phyloP scores from a whole-genome alignment of 2,113 vertebrate genomes.

The Catharus bicknelli region DNA sequence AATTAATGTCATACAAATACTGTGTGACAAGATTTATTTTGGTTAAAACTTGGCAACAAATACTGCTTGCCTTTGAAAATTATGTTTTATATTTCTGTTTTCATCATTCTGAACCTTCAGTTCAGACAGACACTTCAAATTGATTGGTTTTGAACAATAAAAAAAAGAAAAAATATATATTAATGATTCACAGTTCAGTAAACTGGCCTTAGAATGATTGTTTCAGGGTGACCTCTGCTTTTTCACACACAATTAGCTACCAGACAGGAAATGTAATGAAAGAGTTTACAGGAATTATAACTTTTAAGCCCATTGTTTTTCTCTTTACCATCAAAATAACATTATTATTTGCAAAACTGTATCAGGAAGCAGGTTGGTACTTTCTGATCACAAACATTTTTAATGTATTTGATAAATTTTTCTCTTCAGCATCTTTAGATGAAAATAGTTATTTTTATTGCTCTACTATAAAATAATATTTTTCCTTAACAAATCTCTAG shows the following conservation, averaged over 20 bases:
- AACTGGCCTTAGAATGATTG: neutral
- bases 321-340: neutral
- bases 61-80: slow-evolving; percentile 1
- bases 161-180: neutral
- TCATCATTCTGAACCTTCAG: slow-evolving; percentile 5
- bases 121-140: neutral
- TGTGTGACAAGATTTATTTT: neutral
- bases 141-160: neutral
- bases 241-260: slow-evolving; percentile 34
- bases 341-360: slow-evolving; percentile 6
- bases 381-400: neutral
- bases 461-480: neutral
- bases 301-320: slow-evolving; percentile 39
- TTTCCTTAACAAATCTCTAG: neutral
- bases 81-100: slow-evolving; percentile 8
- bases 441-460: neutral
- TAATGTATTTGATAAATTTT: neutral
- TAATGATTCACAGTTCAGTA: slow-evolving; percentile 26
- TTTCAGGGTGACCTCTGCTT: slow-evolving; percentile 34
- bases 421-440: neutral
- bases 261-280: slow-evolving; percentile 25
- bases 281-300: neutral
- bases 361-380: neutral
- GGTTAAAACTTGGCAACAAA: neutral
- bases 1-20: neutral